phyloP scores from a whole-genome alignment of 2,113 vertebrate species.

The Morone chrysops region DNA sequence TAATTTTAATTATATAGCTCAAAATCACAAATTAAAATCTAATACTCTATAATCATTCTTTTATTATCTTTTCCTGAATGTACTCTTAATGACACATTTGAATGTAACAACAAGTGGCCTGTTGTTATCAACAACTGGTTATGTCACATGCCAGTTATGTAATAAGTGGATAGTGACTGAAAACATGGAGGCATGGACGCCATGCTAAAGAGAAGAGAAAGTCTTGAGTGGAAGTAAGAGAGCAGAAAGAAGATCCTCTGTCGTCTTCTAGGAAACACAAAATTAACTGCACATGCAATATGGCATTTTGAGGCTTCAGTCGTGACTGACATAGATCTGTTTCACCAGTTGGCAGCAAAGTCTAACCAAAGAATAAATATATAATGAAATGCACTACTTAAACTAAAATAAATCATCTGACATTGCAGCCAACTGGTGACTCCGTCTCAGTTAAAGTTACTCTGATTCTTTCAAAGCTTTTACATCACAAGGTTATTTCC shows the following conservation, averaged over 20 bases:
- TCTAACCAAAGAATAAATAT: slow-evolving; percentile 2
- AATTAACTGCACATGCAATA: too few species aligned
- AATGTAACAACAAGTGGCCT: not conserved
- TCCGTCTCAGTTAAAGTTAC: not conserved
- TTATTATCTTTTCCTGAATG: not conserved
- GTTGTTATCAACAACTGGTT: slow-evolving; percentile 5
- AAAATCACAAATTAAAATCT: not conserved
- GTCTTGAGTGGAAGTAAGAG: too few species aligned
- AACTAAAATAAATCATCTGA: not conserved
- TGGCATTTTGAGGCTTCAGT: too few species aligned
- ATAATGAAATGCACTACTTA: not conserved
- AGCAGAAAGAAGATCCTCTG: too few species aligned
- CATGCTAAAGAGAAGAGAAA: not conserved
- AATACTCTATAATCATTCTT: not conserved
- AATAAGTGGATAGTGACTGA: not conserved
- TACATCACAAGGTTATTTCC: slow-evolving; percentile 44
- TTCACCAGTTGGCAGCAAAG: slow-evolving; percentile 1
- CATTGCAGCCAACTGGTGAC: not conserved
- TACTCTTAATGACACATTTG: not conserved
- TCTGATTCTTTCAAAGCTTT: slow-evolving; percentile 23
- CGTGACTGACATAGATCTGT: slow-evolving; percentile 16
- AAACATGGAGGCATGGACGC: too few species aligned
- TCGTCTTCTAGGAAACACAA: too few species aligned
- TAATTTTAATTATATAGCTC: not conserved
- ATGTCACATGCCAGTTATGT: not conserved